Base-by-base conservation (phyloP, 2,888 invertebrate species). In the Phengaris arion region DNA sequence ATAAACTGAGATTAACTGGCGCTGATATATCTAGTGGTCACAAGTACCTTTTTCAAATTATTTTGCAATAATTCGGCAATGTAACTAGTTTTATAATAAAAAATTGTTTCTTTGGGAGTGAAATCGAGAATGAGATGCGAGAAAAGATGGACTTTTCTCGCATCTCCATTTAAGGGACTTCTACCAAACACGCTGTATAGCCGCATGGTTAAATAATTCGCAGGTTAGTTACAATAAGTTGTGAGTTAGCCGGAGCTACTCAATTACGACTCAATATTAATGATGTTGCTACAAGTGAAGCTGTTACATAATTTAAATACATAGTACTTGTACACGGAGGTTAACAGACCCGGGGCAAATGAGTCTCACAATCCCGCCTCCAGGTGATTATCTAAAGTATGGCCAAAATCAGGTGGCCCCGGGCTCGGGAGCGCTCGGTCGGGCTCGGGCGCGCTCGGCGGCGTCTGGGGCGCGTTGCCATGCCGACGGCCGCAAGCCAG, bases 391-490 rank as follows among this genome's bases (percentile, higher is more conserved):
- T 77, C 78, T 77, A 79, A 78, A 77, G 76, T 77, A 78, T 81
- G 80, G 78, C 77, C 76, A 77, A 79, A 79, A 78, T 68, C 77
- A 79, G 79, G 79, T 79, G 76, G 45, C 68, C 74, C 74, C 77
- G 79, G 78, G 79, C 68, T 89, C 89, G 89, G 82, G 77, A 8
- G 77, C 78, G 79, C 80, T 80, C 90, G 92, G 74, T 46, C 15
- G 22, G 9, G 51, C 13, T 89, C 90, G 90, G 83, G 70, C 54
- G 78, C 78, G 76, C 82, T 83, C 88, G 89, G 80, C 80, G 81
- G 90, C 89, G 90, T 90, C 89, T 88, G 88, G 91, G 90, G 90
- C 80, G 87, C 87, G 91, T 93, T 85, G 88, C 84, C 85, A 89
- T 90, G 86, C 85, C 84, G 80, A 92, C 91, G 83, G 84, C 83